Percentiles rank a stretch among this genome's conserved stretches.
These are phyloP conservation scores for Athripsodes cinereus DNA, from an alignment of 2,888 invertebrate species.

Conservation along the genomic window DNA sequence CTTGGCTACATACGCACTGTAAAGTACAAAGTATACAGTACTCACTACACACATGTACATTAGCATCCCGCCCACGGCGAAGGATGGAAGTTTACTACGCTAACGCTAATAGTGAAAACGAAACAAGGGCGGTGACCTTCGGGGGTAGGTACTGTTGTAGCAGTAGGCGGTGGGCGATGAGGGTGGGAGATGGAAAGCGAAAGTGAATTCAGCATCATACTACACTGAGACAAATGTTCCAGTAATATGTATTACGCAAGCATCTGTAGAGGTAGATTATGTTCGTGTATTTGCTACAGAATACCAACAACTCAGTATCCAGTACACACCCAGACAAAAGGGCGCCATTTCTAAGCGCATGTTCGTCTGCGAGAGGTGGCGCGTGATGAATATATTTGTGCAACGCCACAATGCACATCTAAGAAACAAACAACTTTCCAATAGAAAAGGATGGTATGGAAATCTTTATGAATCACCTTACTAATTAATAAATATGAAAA, in stretches of 20 bases:
- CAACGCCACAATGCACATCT: constrained; percentile 32
- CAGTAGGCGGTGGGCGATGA: constrained; percentile 17
- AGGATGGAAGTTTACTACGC: constrained; percentile 23
- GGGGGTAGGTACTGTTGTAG: constrained; percentile 33
- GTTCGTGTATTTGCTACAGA: too few relatives aligned
- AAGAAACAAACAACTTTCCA: neutral
- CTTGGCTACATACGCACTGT: neutral
- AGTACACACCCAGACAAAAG: constrained; percentile 43
- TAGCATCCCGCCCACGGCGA: constrained; percentile 30
- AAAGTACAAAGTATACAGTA: neutral
- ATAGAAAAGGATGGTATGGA: too few relatives aligned
- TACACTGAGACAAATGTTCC: neutral
- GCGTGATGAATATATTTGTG: constrained; percentile 48
- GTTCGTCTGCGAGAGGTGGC: constrained; percentile 48
- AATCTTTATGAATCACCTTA: too few relatives aligned
- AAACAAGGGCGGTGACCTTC: constrained; percentile 48
- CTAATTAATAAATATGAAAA: too few relatives aligned
- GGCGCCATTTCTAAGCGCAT: constrained; percentile 53
- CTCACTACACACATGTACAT: constrained; percentile 29
- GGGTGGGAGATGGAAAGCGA: constrained; percentile 52
- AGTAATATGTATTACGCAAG: neutral
- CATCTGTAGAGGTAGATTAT: neutral
- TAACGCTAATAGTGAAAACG: constrained; percentile 29
- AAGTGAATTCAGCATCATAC: constrained; percentile 45
- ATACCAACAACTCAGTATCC: neutral